Evolutionary conservation across 2,113 vertebrate species (phyloP).

Genomic region (Ahaetulla prasina): DNA sequence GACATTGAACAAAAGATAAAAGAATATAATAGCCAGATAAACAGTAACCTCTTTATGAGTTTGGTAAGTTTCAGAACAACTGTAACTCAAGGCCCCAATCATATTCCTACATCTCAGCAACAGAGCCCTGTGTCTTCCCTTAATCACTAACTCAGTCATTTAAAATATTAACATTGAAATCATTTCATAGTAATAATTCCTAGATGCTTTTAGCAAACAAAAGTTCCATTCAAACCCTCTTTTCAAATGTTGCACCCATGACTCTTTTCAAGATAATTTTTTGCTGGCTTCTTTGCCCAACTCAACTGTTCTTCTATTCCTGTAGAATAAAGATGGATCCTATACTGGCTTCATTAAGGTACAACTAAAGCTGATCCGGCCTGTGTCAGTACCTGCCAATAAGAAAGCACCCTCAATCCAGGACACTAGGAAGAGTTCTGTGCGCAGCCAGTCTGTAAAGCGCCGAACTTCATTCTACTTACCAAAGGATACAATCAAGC

Average conservation of each 20-base stretch:
- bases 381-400: slow-evolving; percentile 82
- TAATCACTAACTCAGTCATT: background rate
- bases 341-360: slow-evolving; percentile 98
- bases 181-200: background rate
- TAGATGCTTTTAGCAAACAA: background rate
- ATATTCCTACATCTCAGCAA: background rate
- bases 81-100: fast-evolving
- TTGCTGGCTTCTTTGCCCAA: background rate
- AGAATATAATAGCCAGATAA: slow-evolving; percentile 92
- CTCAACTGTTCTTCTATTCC: background rate
- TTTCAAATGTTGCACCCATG: background rate
- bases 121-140: background rate
- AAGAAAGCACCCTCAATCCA: slow-evolving; percentile 68
- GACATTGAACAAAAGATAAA: slow-evolving; percentile 87
- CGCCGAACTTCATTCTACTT: slow-evolving; percentile 94
- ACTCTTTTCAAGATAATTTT: background rate
- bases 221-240: background rate
- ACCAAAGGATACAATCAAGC: slow-evolving; percentile 89
- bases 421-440: slow-evolving; percentile 54
- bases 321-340: slow-evolving; percentile 87
- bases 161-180: background rate
- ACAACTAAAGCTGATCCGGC: slow-evolving; percentile 87
- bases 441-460: slow-evolving; percentile 62
- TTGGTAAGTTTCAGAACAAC: slow-evolving; percentile 65
- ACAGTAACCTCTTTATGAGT: slow-evolving; percentile 93